A percentile compares a stretch with the other conserved stretches of the same genome.
These are phyloP conservation scores for Drosophila meridionalis DNA, from an alignment of 2,888 invertebrate species.

Conservation along the genomic window DNA sequence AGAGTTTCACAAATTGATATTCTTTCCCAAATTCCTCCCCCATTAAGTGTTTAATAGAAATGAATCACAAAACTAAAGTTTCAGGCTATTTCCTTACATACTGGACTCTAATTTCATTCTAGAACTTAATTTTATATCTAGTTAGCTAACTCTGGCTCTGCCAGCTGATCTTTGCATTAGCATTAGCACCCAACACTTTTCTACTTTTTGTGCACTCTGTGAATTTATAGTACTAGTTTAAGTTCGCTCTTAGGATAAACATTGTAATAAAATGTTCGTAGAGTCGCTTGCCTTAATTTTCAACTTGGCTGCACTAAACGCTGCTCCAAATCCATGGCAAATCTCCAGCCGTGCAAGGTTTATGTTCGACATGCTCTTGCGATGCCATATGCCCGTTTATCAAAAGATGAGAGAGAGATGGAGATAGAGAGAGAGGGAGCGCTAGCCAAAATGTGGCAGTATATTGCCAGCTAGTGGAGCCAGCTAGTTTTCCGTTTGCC, in stretches of 20 bases:
- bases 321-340: slow-evolving; percentile 39
- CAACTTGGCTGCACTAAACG: slow-evolving; percentile 63
- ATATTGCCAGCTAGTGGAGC: slow-evolving; percentile 38
- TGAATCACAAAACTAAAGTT: background rate
- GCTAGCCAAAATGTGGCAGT: slow-evolving; percentile 28
- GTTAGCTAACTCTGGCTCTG: too few species aligned
- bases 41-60: background rate
- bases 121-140: background rate
- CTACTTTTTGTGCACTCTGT: background rate
- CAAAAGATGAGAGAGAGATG: slow-evolving; percentile 47
- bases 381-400: slow-evolving; percentile 77
- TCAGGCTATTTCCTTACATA: background rate
- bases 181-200: background rate
- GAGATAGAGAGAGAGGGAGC: too few species aligned
- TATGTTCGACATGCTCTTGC: slow-evolving; percentile 77
- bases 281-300: slow-evolving; percentile 60
- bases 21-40: too few species aligned
- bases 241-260: slow-evolving; percentile 46
- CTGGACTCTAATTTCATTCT: background rate
- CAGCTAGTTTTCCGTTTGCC: slow-evolving; percentile 73
- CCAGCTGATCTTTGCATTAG: slow-evolving; percentile 1
- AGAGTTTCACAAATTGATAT: too few species aligned
- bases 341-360: slow-evolving; percentile 67
- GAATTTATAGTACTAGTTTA: slow-evolving; percentile 49
- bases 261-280: slow-evolving; percentile 58